Evolutionary conservation across 2,888 invertebrate species (phyloP).

Genomic region (Tenthredo livida): DNA sequence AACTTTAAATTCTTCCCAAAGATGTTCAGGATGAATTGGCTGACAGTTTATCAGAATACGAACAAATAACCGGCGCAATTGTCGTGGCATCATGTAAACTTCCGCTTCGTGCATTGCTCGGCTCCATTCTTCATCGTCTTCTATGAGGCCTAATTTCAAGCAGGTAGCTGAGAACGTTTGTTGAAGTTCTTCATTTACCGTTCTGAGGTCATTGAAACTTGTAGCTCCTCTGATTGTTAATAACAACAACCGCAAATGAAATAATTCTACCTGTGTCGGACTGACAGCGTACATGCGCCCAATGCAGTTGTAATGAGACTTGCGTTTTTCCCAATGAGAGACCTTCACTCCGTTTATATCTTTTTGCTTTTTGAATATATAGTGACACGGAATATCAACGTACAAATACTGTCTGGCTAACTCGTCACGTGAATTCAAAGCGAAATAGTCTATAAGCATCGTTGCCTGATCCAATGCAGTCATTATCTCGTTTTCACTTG

Average conservation of each 20-base stretch:
- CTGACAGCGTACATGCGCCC: neutral
- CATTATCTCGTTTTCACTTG: constrained; percentile 64
- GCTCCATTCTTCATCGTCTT: constrained; percentile 66
- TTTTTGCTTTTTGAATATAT: constrained; percentile 53
- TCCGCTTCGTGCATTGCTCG: constrained; percentile 62
- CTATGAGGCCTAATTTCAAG: constrained; percentile 60
- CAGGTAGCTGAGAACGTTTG: constrained; percentile 64
- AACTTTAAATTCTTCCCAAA: neutral
- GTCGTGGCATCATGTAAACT: constrained; percentile 62
- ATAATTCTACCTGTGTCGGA: neutral
- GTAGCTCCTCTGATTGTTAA: constrained; percentile 65
- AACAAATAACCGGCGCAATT: constrained; percentile 65
- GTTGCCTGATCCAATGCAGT: constrained; percentile 62
- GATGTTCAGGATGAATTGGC: constrained; percentile 47
- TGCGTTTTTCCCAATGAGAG: neutral
- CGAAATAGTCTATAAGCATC: constrained; percentile 51
- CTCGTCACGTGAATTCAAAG: constrained; percentile 46
- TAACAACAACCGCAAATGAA: constrained; percentile 53
- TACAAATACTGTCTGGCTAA: constrained; percentile 43
- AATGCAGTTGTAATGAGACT: neutral
- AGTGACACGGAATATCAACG: constrained; percentile 49
- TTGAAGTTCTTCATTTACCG: constrained; percentile 60
- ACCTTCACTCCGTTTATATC: neutral
- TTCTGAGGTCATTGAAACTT: constrained; percentile 66
- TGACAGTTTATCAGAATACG: constrained; percentile 57